Percentiles rank a stretch among this genome's conserved stretches.
phyloP scores from a whole-genome alignment of 53 echinoderm and acorn worm genomes.

The Actinopyga echinites region DNA sequence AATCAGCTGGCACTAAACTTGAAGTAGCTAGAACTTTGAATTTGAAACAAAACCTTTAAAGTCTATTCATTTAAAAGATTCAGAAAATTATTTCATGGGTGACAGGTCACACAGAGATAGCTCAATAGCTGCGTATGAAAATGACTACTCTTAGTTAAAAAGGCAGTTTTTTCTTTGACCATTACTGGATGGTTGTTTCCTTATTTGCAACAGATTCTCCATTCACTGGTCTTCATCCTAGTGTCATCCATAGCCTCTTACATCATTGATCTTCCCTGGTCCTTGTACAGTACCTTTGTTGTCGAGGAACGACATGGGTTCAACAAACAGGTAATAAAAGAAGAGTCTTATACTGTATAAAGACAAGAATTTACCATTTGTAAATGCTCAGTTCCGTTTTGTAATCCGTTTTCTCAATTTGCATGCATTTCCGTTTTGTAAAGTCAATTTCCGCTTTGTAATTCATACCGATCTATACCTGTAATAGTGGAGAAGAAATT shows the following conservation, averaged over 20 bases:
- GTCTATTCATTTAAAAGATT: too few relatives aligned
- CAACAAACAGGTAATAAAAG: constrained; percentile 84
- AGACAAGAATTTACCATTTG: not conserved
- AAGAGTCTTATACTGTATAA: not conserved
- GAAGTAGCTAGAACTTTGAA: too few relatives aligned
- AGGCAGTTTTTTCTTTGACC: not conserved
- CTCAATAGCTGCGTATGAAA: too few relatives aligned
- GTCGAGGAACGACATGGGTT: constrained; percentile 94
- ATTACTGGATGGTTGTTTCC: not conserved
- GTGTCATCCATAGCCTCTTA: constrained; percentile 71
- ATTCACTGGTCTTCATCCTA: constrained; percentile 77
- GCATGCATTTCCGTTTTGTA: not conserved
- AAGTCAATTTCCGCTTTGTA: too few relatives aligned
- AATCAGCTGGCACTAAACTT: too few relatives aligned
- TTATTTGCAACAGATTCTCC: constrained; percentile 67
- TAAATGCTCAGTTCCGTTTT: too few relatives aligned
- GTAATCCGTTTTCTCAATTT: too few relatives aligned
- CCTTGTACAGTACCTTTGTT: constrained; percentile 90
- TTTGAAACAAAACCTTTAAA: too few relatives aligned
- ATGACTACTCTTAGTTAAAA: not conserved
- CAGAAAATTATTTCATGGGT: too few relatives aligned
- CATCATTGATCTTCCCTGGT: constrained; percentile 83
- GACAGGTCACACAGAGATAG: too few relatives aligned
- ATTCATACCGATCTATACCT: too few relatives aligned
- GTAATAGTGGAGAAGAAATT: too few relatives aligned